A percentile compares a stretch with the other conserved stretches of the same genome.
phyloP scores from a whole-genome alignment of 1,140 invertebrate genomes.

The Drosophila athabasca region DNA sequence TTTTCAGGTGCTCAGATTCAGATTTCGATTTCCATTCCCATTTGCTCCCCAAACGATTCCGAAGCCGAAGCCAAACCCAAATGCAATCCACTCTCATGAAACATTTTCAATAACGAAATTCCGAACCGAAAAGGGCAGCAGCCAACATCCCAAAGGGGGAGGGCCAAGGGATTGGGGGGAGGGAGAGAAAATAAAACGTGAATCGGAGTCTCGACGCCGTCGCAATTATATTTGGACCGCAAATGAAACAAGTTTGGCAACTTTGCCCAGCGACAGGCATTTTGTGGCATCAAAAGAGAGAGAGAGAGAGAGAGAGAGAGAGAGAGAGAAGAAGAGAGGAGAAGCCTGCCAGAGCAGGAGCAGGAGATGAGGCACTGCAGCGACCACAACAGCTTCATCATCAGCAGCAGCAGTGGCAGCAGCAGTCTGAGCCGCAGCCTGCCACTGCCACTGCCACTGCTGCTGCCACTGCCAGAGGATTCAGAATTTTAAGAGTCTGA shows the following conservation, averaged over 20 bases:
- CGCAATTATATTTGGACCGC: slow-evolving; percentile 78
- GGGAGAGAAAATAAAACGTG: slow-evolving; percentile 20
- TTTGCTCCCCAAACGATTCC: slow-evolving; percentile 1
- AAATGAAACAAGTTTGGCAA: slow-evolving; percentile 82
- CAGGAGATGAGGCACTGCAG: slow-evolving; percentile 40
- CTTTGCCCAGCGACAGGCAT: slow-evolving; percentile 73
- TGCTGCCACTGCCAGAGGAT: not conserved
- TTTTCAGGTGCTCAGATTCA: slow-evolving; percentile 4
- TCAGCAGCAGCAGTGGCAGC: slow-evolving; percentile 41
- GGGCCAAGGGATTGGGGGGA: not conserved
- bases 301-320: not conserved
- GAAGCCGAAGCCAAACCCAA: slow-evolving; percentile 8
- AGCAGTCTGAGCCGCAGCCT: slow-evolving; percentile 28
- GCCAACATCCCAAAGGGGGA: not conserved
- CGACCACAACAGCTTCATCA: slow-evolving; percentile 76
- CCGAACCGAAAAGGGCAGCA: slow-evolving; percentile 58
- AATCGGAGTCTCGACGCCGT: slow-evolving; percentile 35
- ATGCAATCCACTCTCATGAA: slow-evolving; percentile 44
- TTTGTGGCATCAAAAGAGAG: slow-evolving; percentile 47
- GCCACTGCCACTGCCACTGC: slow-evolving; percentile 20
- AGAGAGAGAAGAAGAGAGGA: not conserved
- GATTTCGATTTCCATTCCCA: slow-evolving; percentile 17
- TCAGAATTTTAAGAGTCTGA: slow-evolving; percentile 26
- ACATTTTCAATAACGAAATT: slow-evolving; percentile 81
- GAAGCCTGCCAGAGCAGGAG: not conserved